Percentiles rank a stretch among this genome's conserved stretches.
phyloP scores from a whole-genome alignment of 2,888 invertebrate genomes.

The Urechis unicinctus region DNA sequence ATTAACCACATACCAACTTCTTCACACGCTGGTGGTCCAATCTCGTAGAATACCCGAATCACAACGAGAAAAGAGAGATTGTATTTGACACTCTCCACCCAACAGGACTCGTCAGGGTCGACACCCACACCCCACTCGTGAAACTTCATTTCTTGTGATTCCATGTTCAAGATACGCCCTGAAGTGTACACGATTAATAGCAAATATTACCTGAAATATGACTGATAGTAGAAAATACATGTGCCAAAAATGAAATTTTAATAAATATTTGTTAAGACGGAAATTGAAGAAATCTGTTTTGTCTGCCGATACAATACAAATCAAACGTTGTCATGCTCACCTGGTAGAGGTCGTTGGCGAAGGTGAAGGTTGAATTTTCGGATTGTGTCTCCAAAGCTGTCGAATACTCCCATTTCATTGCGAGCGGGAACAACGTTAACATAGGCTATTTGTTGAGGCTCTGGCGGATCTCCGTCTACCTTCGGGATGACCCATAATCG shows the following conservation, averaged over 20 bases:
- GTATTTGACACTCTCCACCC: constrained; percentile 30
- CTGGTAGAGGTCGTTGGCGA: constrained; percentile 20
- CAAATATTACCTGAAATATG: too few relatives aligned
- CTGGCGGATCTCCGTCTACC: constrained; percentile 13
- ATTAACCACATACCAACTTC: constrained; percentile 28
- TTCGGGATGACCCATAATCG: constrained; percentile 24
- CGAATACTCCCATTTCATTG: constrained; percentile 21
- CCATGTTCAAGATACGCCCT: constrained; percentile 40
- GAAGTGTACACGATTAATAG: too few relatives aligned
- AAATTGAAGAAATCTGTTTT: too few relatives aligned
- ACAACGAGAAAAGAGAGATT: constrained; percentile 34
- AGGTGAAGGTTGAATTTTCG: constrained; percentile 24
- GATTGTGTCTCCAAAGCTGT: constrained; percentile 25
- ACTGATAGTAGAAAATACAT: too few relatives aligned
- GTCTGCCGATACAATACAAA: neutral
- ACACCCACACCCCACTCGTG: constrained; percentile 30
- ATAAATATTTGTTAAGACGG: too few relatives aligned
- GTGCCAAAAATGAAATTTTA: neutral
- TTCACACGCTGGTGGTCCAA: constrained; percentile 31
- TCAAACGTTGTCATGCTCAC: constrained; percentile 7
- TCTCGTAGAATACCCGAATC: constrained; percentile 37
- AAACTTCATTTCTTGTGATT: constrained; percentile 37
- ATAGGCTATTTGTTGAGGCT: constrained; percentile 24
- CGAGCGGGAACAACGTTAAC: constrained; percentile 23
- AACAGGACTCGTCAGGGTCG: constrained; percentile 38